Evolutionary conservation across 2,113 vertebrate species (phyloP).

Genomic region (Paramormyrops kingsleyae): DNA sequence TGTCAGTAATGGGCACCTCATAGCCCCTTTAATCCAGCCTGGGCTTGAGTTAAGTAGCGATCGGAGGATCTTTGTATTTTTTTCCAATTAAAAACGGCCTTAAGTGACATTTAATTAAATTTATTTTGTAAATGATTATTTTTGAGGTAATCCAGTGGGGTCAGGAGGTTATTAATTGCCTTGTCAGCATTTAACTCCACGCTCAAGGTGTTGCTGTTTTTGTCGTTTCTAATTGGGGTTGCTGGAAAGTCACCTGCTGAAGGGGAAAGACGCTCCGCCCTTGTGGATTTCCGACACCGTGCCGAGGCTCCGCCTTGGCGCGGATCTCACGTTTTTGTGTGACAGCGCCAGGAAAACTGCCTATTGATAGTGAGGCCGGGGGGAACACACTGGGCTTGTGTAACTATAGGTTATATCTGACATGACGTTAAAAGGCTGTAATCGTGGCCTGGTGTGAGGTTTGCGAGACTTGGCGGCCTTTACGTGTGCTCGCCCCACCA

Average conservation of each 20-base stretch:
- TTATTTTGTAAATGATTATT: constrained; percentile 1
- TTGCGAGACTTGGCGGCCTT: constrained; percentile 28
- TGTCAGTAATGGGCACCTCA: constrained; percentile 45
- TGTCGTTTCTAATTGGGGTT: neutral
- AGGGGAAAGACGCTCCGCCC: neutral
- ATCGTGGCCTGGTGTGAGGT: constrained; percentile 33
- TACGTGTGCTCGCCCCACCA: constrained; percentile 20
- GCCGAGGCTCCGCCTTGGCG: neutral
- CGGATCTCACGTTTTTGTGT: constrained; percentile 23
- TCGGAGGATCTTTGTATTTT: neutral
- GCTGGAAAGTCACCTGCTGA: neutral
- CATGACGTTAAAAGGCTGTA: constrained; percentile 19
- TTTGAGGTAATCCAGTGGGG: neutral
- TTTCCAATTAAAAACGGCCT: neutral
- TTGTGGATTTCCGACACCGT: neutral
- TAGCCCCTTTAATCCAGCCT: neutral
- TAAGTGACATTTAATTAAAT: neutral
- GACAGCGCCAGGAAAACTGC: constrained; percentile 41
- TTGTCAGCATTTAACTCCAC: neutral
- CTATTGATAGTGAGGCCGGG: neutral
- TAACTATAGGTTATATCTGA: constrained; percentile 28
- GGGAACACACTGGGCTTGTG: constrained; percentile 27
- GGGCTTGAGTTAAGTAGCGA: neutral
- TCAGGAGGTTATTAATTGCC: neutral
- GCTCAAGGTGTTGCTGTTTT: neutral